These are phyloP conservation scores for Spinus olivaceus DNA, from an alignment of 2,797 vertebrate species.

Conservation along the genomic window DNA sequence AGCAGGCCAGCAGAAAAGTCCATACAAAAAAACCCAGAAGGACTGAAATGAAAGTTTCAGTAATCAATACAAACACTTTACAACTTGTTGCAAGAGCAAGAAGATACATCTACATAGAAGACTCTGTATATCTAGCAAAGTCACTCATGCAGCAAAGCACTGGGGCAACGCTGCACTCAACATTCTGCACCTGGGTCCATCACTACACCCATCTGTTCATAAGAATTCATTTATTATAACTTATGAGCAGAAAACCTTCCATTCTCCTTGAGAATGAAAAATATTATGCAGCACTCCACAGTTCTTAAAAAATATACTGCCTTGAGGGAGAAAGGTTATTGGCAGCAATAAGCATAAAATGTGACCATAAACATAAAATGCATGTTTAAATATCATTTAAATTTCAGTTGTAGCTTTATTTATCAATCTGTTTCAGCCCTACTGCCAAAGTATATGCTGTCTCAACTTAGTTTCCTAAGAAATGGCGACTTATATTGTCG, in stretches of 20 bases:
- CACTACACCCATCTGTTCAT: not conserved
- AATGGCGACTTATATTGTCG: accelerated
- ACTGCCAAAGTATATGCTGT: not conserved
- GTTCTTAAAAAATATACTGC: not conserved
- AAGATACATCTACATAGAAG: not conserved
- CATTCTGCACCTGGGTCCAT: not conserved
- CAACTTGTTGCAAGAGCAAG: not conserved
- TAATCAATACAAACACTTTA: not conserved
- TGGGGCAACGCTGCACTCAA: accelerated
- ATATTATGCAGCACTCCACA: not conserved
- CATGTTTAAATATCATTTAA: not conserved
- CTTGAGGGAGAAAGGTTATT: not conserved
- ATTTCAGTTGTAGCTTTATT: not conserved
- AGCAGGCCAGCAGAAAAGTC: not conserved
- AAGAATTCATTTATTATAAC: not conserved
- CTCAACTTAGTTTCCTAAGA: not conserved
- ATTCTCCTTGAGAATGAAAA: not conserved
- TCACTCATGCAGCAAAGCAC: not conserved
- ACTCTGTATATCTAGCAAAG: not conserved
- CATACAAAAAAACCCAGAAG: not conserved
- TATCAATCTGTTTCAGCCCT: not conserved
- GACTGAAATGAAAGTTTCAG: not conserved
- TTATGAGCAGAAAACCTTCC: not conserved
- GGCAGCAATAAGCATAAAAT: not conserved
- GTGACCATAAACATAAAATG: not conserved